A percentile compares a stretch with the other conserved stretches of the same genome.
Conservation (phyloP, 1,140 invertebrate genomes). For the Cylas formicarius region DNA sequence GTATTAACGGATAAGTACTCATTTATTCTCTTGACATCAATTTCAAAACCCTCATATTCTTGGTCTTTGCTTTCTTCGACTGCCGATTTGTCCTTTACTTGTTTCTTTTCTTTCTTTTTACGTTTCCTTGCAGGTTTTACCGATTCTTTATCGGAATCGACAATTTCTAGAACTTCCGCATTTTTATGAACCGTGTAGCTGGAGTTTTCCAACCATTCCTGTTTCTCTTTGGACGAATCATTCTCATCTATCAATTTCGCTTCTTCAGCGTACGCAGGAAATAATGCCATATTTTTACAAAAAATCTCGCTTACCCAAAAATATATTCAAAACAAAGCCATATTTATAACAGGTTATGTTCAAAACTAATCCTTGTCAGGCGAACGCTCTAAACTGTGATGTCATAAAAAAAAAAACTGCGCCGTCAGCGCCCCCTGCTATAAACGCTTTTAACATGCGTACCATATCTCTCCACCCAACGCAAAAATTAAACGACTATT, state of each 20-base stretch:
- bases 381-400: too few relatives aligned
- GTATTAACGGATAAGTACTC: slow-evolving; percentile 45
- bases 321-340: slow-evolving; percentile 2
- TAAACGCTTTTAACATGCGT: too few relatives aligned
- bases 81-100: slow-evolving; percentile 5
- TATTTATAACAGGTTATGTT: too few relatives aligned
- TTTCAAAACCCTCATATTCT: slow-evolving; percentile 44
- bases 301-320: background rate
- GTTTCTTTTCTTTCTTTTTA: slow-evolving; percentile 27
- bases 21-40: slow-evolving; percentile 45
- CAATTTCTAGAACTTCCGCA: slow-evolving; percentile 6
- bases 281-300: slow-evolving; percentile 34
- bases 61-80: slow-evolving; percentile 1
- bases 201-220: slow-evolving; percentile 36
- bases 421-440: too few relatives aligned
- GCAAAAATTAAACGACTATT: too few relatives aligned
- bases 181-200: slow-evolving; percentile 33
- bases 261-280: slow-evolving; percentile 35
- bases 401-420: too few relatives aligned
- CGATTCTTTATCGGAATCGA: background rate
- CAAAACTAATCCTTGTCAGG: too few relatives aligned
- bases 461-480: too few relatives aligned
- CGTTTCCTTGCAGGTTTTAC: slow-evolving; percentile 30
- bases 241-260: slow-evolving; percentile 11
- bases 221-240: slow-evolving; percentile 7